Percentiles rank a stretch among this genome's conserved stretches.
Evolutionary conservation across 1,140 invertebrate species (phyloP).

Genomic region (Drosophila rufa): DNA sequence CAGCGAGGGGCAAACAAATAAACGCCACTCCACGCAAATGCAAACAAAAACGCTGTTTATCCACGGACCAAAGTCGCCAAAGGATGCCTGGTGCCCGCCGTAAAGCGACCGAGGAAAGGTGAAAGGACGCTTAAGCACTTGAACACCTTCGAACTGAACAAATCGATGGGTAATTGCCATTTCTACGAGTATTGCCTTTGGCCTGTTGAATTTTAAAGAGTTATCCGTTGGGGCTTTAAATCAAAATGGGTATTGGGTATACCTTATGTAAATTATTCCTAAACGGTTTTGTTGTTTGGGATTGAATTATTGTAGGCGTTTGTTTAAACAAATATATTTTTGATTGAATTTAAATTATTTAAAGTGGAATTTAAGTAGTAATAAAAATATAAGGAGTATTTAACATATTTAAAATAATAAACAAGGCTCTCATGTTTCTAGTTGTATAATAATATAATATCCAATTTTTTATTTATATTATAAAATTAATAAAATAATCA

Average conservation of each 20-base stretch:
- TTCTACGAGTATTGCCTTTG: neutral
- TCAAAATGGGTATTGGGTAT: neutral
- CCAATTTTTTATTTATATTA: too few relatives aligned
- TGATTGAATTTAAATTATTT: neutral
- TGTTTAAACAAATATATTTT: neutral
- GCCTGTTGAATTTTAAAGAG: conserved; percentile 16
- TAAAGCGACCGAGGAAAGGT: conserved; percentile 42
- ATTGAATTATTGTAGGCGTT: neutral
- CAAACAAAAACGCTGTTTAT: conserved; percentile 61
- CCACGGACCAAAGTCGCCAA: conserved; percentile 29
- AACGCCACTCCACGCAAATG: conserved; percentile 46
- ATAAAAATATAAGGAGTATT: too few relatives aligned
- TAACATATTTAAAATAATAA: too few relatives aligned
- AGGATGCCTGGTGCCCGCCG: conserved; percentile 6
- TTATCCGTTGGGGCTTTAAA: conserved; percentile 3
- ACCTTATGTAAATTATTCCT: neutral
- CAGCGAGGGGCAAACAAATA: conserved; percentile 40
- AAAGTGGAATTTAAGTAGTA: neutral
- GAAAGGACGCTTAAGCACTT: conserved; percentile 60
- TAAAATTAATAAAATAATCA: too few relatives aligned
- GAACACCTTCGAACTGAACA: conserved; percentile 20
- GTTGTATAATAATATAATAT: too few relatives aligned
- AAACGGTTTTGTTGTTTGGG: neutral
- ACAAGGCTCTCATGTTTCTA: too few relatives aligned
- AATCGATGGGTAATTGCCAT: conserved; percentile 55